A percentile compares a stretch with the other conserved stretches of the same genome.
phyloP scores from a whole-genome alignment of 2,888 invertebrate species.

The Thecocarcelia acutangulata region DNA sequence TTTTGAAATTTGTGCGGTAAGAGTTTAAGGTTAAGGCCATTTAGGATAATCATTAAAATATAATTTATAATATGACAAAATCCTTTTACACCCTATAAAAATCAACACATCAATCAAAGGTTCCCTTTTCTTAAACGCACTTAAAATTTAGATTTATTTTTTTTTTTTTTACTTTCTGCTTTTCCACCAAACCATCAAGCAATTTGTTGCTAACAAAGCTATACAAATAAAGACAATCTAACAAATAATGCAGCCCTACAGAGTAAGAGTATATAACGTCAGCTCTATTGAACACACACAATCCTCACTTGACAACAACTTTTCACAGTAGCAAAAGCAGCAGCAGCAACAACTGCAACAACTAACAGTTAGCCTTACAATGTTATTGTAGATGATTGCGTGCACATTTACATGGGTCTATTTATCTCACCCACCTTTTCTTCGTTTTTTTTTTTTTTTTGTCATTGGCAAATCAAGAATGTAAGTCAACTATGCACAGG shows the following conservation, averaged over 20 bases:
- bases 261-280: constrained; percentile 25
- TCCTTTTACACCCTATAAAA: no score
- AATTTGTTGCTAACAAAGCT: constrained; percentile 34
- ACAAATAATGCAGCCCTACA: constrained; percentile 15
- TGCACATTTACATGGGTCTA: constrained; percentile 30
- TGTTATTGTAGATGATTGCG: constrained; percentile 12
- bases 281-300: constrained; percentile 56
- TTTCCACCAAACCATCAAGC: not conserved
- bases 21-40: no score
- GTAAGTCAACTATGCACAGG: constrained; percentile 29
- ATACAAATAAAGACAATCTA: constrained; percentile 46
- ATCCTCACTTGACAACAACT: constrained; percentile 53
- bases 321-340: not conserved
- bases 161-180: not conserved
- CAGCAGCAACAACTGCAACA: no score
- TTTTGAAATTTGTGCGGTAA: no score
- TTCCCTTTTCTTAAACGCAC: no score
- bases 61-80: no score
- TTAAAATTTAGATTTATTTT: no score
- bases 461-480: constrained; percentile 20
- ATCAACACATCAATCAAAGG: no score
- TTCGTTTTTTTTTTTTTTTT: not conserved
- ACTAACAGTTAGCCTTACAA: constrained; percentile 22
- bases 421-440: constrained; percentile 2
- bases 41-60: no score